Percentiles rank a stretch among this genome's conserved stretches.
Conservation (phyloP, 1,140 invertebrate species). For the Aphelinus atriplicis region DNA sequence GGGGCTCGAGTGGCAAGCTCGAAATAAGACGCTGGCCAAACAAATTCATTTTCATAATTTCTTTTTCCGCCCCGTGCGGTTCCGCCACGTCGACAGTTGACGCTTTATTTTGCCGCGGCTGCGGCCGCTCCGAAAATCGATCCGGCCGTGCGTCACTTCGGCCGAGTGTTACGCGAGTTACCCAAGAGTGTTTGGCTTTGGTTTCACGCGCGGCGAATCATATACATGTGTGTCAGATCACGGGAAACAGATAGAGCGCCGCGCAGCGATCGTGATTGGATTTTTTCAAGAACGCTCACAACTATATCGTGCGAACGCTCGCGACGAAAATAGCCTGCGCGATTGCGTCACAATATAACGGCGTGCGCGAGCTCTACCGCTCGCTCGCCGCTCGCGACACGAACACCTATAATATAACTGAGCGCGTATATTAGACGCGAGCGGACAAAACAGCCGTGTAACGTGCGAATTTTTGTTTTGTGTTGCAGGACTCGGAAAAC, state of each 20-base stretch:
- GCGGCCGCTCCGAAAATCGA: constrained; percentile 4
- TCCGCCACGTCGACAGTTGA: not conserved
- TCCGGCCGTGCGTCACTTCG: not conserved
- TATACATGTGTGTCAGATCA: not conserved
- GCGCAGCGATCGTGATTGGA: not conserved
- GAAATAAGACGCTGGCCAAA: constrained; percentile 23
- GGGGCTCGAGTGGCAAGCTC: constrained; percentile 22
- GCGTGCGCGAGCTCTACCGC: too few species aligned
- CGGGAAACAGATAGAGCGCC: not conserved
- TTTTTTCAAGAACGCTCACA: not conserved
- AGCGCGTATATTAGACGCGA: too few species aligned
- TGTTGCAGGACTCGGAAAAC: constrained; percentile 74
- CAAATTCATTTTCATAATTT: constrained; percentile 28
- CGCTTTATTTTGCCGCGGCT: not conserved
- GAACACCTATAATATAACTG: too few species aligned
- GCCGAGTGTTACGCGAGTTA: not conserved
- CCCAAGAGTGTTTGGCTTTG: not conserved
- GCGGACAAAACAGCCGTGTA: not conserved
- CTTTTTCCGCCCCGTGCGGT: not conserved
- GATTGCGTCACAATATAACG: too few species aligned
- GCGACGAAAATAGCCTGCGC: not conserved
- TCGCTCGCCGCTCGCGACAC: too few species aligned
- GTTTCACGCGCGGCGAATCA: not conserved
- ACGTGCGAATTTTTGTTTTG: constrained; percentile 19
- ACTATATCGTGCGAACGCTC: not conserved